A percentile compares a stretch with the other conserved stretches of the same genome.
Conservation (phyloP, 2,113 vertebrate species). For the Pygoscelis adeliae region DNA sequence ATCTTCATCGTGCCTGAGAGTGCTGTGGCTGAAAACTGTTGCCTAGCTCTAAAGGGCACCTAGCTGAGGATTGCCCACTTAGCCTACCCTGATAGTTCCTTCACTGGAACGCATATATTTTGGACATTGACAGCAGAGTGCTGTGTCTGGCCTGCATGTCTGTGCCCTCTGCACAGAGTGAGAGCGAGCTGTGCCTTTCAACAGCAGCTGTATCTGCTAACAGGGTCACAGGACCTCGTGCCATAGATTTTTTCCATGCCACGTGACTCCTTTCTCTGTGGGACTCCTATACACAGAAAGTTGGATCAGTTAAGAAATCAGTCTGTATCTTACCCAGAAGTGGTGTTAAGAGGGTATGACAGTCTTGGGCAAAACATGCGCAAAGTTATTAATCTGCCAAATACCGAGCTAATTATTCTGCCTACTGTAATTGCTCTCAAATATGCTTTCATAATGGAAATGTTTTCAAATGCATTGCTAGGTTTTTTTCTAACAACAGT, state of each 20-base stretch:
- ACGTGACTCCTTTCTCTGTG: background rate
- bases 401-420: background rate
- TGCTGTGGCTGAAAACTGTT: background rate
- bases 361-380: background rate
- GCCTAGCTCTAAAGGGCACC: background rate
- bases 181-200: background rate
- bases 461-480: background rate
- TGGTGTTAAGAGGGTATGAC: background rate
- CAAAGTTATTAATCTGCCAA: background rate
- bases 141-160: background rate
- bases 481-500: background rate
- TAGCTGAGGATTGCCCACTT: background rate
- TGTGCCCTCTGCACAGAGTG: background rate
- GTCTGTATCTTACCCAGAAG: background rate
- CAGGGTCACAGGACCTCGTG: rapidly evolving
- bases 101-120: background rate
- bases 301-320: background rate
- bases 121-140: background rate
- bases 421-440: background rate
- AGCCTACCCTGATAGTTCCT: background rate
- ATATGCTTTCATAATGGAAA: background rate
- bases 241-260: background rate
- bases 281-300: background rate
- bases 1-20: background rate
- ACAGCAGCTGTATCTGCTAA: background rate